Evolutionary conservation across 2,888 invertebrate genomes (phyloP), one percentile per base, ranked within the genome.

Genomic region (Timema cristinae): DNA sequence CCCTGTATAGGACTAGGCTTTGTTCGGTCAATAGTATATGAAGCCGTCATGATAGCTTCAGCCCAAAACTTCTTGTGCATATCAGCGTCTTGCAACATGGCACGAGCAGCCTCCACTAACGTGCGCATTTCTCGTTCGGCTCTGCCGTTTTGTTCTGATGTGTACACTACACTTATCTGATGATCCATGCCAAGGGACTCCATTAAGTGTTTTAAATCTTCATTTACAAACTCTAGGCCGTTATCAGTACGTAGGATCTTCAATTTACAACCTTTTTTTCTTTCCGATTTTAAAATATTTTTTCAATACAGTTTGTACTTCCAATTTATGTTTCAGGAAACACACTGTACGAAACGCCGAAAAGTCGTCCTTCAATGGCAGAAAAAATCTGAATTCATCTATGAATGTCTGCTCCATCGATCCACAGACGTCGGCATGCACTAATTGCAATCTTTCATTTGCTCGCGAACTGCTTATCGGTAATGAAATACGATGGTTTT

Each of bases 101-200:
- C n/a, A 7, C 2, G 56, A 16, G 56, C n/a, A 56, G 56, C 7
- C 56, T 9, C 7, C 16, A 6, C 7, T 16, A 56, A 56, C 16
- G 56, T 56, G n/a, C 7, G 56, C 56, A 56, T 56, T 11, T 56
- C 56, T 15, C 1, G 56, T 56, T 56, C n/a, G 7, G 56, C 11
- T 7, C 7, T 5, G n/a, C 56, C 56, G 6, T 56, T n/a, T n/a
- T 56, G 56, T 56, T 56, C 15, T 11, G 56, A 7, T 9, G 56
- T 56, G 56, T 56, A 13, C n/a, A 56, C 56, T 15, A 4, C 56
- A 56, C 56, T 56, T 56, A n/a, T 56, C 56, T 56, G 9, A 56
- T 6, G 56, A 6, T 13, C 11, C n/a, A 1, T 56, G 16, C 56
- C 56, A 56, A 15, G 16, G 16, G n/a, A n/a, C 6, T 56, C 56